Evolutionary conservation across 2,888 invertebrate genomes (phyloP).

Genomic region (Entomobrya proxima): DNA sequence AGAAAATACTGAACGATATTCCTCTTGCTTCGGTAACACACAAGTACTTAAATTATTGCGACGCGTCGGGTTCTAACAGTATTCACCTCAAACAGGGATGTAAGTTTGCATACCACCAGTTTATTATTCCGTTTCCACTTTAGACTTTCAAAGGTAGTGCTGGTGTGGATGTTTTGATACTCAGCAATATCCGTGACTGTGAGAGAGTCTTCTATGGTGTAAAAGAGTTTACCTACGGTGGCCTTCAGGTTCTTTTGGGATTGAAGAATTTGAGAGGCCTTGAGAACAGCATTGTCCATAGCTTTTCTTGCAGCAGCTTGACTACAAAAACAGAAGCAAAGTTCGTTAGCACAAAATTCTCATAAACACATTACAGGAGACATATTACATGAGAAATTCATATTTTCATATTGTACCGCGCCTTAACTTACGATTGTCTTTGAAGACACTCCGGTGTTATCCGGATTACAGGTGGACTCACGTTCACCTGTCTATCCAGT

Average conservation of each 20-base stretch:
- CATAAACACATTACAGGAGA: not conserved
- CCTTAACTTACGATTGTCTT: slow-evolving; percentile 63
- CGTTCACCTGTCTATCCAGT: slow-evolving; percentile 65
- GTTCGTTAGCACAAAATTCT: not conserved
- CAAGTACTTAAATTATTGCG: not conserved
- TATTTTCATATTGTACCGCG: too few relatives aligned
- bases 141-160: slow-evolving; percentile 62
- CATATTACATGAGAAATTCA: not conserved
- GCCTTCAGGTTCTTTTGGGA: slow-evolving; percentile 47
- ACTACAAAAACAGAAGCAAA: slow-evolving; percentile 17
- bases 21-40: not conserved
- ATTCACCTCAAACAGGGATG: slow-evolving; percentile 68
- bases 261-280: slow-evolving; percentile 62
- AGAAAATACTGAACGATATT: not conserved
- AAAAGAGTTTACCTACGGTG: slow-evolving; percentile 63
- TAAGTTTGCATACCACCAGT: slow-evolving; percentile 64
- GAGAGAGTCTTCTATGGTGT: slow-evolving; percentile 66
- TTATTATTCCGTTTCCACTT: slow-evolving; percentile 67
- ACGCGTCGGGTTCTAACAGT: slow-evolving; percentile 43
- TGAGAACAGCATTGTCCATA: slow-evolving; percentile 63
- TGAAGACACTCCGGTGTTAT: slow-evolving; percentile 60
- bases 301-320: slow-evolving; percentile 63
- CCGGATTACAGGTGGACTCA: slow-evolving; percentile 65
- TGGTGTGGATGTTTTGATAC: slow-evolving; percentile 51
- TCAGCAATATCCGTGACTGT: slow-evolving; percentile 53